Evolutionary conservation across 2,888 invertebrate species (phyloP), one percentile per base, ranked within the genome.

Genomic region (Theristus sp.): DNA sequence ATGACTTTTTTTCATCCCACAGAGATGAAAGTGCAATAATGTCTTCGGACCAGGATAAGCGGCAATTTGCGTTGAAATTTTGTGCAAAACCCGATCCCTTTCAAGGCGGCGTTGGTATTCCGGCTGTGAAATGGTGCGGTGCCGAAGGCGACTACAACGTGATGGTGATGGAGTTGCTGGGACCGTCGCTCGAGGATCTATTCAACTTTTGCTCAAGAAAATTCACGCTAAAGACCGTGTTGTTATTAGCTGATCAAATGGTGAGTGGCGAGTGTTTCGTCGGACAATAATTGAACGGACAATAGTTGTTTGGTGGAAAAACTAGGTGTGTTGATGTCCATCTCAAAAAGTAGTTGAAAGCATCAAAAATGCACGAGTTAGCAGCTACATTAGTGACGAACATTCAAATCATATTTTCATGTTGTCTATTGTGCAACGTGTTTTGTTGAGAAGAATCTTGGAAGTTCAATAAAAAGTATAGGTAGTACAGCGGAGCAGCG

Each of bases 141-240:
- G 75, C 77, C 46, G 80, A 80, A 66, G 79, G 79, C 38, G 80
- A 81, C 66, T 80, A 80, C 71, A 80, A 81, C 70, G 80, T 80
- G 22, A 79, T 81, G 79, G 80, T 80, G 22, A 79, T 81, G 80
- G 80, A 81, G 64, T 69, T 81, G 58, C 71, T 80, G 47, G 80
- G 80, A 46, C 80, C 80, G 56, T 79, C 79, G 65, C 72, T 80
- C 46, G 80, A 80, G 68, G 80, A 80, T 69, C 73, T 80, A 53
- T 81, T 80, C 72, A 81, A 80, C 70, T 80, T 80, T 68, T 80
- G 80, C 67, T 77, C 77, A 61, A 70, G 80, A 60, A 79, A 79
- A 66, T 81, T 81, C 70, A 76, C 77, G 61, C 70, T 80, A 57
- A 81, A 80, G 70, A 80, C 80, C 52, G 80, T 80, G 25, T 72